phyloP scores from a whole-genome alignment of 2,797 vertebrate species.

The Mycteria americana region DNA sequence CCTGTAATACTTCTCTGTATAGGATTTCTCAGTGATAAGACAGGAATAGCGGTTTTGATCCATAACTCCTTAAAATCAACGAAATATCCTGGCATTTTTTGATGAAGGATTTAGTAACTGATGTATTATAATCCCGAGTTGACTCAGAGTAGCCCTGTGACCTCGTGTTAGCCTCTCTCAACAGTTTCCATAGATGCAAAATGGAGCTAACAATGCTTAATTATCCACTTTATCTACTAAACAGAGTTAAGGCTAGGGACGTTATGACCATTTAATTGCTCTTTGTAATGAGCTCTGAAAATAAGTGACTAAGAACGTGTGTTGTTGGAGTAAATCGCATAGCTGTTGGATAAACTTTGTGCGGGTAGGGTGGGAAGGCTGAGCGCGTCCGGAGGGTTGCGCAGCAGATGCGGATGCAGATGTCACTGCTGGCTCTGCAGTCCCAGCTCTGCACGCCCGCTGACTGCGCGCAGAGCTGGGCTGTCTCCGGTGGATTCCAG shows the following conservation, averaged over 20 bases:
- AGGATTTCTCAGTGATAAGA: background rate
- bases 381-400: fast-evolving
- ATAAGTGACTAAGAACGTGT: background rate
- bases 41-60: background rate
- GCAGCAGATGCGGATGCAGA: background rate
- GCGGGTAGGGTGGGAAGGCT: background rate
- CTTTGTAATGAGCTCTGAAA: constrained; percentile 49
- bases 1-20: background rate
- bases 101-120: background rate
- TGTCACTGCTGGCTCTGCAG: background rate
- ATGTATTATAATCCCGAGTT: background rate
- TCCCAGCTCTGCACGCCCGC: background rate
- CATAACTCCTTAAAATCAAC: background rate
- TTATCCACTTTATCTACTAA: constrained; percentile 49
- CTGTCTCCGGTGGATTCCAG: background rate
- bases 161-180: background rate
- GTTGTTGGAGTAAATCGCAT: background rate
- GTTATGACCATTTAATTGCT: constrained; percentile 27
- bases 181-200: constrained; percentile 33
- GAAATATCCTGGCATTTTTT: background rate
- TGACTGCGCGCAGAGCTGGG: background rate
- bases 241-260: constrained; percentile 6
- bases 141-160: background rate
- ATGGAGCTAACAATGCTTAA: constrained; percentile 20
- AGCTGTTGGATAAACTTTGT: background rate